Conservation (phyloP, 2,888 invertebrate genomes). For the Altica lythri region DNA sequence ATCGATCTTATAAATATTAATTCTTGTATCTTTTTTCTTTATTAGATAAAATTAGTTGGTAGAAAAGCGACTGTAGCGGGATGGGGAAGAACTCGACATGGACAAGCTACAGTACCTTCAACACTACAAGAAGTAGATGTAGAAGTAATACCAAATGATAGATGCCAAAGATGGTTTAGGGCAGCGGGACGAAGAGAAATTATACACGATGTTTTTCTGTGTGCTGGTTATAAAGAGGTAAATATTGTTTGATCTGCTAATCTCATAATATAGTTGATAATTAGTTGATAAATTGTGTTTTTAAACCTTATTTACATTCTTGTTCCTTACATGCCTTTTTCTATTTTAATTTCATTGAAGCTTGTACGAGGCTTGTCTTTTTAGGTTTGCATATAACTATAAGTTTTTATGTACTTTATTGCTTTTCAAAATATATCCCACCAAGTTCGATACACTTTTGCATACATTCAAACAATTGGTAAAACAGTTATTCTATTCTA, state of each 20-base stretch:
- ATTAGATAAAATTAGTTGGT: slow-evolving; percentile 74
- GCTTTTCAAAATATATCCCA: too few species aligned
- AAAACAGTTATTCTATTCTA: too few species aligned
- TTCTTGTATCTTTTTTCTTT: slow-evolving; percentile 29
- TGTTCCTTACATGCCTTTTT: too few species aligned
- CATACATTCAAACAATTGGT: too few species aligned
- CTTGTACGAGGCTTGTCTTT: too few species aligned
- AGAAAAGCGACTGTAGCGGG: slow-evolving; percentile 91
- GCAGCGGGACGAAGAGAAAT: slow-evolving; percentile 87
- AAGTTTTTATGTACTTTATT: too few species aligned
- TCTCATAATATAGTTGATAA: background rate
- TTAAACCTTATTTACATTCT: too few species aligned
- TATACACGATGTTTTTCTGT: slow-evolving; percentile 91
- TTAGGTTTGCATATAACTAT: too few species aligned
- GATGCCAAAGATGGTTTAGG: slow-evolving; percentile 91
- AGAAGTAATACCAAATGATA: slow-evolving; percentile 85
- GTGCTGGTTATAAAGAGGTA: slow-evolving; percentile 92
- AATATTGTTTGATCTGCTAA: slow-evolving; percentile 43
- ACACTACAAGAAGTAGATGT: slow-evolving; percentile 84
- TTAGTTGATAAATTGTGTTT: slow-evolving; percentile 1
- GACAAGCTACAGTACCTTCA: slow-evolving; percentile 85
- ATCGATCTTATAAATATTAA: too few species aligned
- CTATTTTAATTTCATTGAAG: too few species aligned
- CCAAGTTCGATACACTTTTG: too few species aligned
- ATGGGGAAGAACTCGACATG: slow-evolving; percentile 90